Conservation (phyloP, 2,888 invertebrate species). For the Heliconius ismenius region DNA sequence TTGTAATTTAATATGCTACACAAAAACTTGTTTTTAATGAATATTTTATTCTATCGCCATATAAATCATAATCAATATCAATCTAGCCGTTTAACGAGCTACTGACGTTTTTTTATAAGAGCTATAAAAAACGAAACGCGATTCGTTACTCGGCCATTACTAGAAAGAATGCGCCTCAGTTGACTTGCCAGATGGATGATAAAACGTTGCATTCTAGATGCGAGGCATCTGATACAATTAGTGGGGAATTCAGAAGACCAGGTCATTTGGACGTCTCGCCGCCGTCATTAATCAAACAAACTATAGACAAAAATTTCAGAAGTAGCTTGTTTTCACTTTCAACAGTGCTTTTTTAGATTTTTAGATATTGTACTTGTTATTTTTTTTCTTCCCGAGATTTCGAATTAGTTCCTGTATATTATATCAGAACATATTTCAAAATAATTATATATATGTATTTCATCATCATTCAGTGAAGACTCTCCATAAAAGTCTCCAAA, state of each 20-base stretch:
- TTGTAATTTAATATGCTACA: conserved; percentile 24
- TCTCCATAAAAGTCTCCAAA: conserved; percentile 12
- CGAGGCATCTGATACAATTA: conserved; percentile 69
- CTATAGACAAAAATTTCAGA: conserved; percentile 50
- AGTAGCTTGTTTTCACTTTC: conserved; percentile 2
- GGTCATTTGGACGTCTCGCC: conserved; percentile 65
- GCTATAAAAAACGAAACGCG: conserved; percentile 38
- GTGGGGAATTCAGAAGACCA: conserved; percentile 67
- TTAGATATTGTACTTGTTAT: background rate
- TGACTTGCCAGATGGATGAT: conserved; percentile 43
- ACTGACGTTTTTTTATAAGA: conserved; percentile 35
- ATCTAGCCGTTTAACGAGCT: conserved; percentile 38
- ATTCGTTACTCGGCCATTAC: conserved; percentile 45
- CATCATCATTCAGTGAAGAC: background rate
- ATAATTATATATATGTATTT: background rate
- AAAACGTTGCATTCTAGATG: conserved; percentile 55
- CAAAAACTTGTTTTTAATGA: conserved; percentile 32
- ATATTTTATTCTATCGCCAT: conserved; percentile 32
- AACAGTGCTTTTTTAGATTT: background rate
- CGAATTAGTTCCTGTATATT: background rate
- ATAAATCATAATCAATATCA: conserved; percentile 41
- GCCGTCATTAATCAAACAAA: conserved; percentile 65
- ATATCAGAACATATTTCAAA: background rate
- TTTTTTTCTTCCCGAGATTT: background rate
- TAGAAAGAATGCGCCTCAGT: conserved; percentile 46